Evolutionary conservation across 64 coral and sea anemone species (phyloP).

Genomic region (Orbicella faveolata): DNA sequence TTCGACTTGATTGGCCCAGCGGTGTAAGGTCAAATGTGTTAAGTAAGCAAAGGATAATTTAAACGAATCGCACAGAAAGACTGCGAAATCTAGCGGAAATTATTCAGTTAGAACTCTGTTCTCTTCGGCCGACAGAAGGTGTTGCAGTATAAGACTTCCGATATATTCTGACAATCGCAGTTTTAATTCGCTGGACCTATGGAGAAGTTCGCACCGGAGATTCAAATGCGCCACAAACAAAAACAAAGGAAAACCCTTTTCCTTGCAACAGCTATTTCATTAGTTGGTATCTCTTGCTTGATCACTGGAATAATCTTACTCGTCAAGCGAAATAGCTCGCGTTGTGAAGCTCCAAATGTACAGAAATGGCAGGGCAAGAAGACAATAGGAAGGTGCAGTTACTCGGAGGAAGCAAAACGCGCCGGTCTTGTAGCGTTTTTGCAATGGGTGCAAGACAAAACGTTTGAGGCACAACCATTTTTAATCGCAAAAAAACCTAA

Average conservation of each 20-base stretch:
- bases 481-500: constrained; percentile 16
- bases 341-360: background rate
- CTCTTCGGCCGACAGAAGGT: background rate
- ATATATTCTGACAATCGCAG: background rate
- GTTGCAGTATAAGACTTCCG: background rate
- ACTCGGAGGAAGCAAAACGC: constrained; percentile 60
- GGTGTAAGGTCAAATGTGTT: constrained; percentile 9
- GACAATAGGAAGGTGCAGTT: constrained; percentile 29
- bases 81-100: background rate
- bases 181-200: too few relatives aligned
- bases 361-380: background rate
- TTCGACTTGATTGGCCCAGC: constrained; percentile 1
- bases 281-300: constrained; percentile 48
- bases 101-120: background rate
- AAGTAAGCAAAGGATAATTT: constrained; percentile 21
- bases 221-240: background rate
- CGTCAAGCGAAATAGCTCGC: background rate
- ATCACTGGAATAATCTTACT: constrained; percentile 64
- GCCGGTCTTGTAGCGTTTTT: constrained; percentile 70
- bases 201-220: background rate
- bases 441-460: constrained; percentile 54
- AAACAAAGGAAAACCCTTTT: background rate
- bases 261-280: constrained; percentile 18
- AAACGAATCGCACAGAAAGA: constrained; percentile 7
- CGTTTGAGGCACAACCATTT: constrained; percentile 59